These are phyloP conservation scores for Linnaemya tessellans DNA, from an alignment of 2,888 invertebrate genomes.

Conservation along the genomic window DNA sequence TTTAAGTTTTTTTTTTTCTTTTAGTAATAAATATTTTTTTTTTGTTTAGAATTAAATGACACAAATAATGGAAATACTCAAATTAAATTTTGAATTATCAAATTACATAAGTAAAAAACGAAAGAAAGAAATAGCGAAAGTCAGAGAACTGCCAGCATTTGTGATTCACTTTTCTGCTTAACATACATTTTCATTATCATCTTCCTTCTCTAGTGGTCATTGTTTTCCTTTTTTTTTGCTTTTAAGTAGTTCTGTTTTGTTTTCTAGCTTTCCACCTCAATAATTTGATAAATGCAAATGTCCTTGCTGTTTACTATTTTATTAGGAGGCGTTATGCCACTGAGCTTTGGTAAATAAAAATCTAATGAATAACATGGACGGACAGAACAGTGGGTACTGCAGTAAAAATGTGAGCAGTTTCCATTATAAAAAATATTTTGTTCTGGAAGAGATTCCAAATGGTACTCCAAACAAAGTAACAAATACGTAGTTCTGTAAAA, in stretches of 20 bases:
- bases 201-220: constrained; percentile 1
- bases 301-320: constrained; percentile 50
- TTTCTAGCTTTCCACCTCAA: constrained; percentile 68
- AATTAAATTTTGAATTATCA: constrained; percentile 56
- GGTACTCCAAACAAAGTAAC: too few species aligned
- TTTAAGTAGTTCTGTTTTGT: constrained; percentile 33
- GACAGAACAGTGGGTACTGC: constrained; percentile 23
- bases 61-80: constrained; percentile 23
- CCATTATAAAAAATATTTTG: not conserved
- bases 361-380: constrained; percentile 43
- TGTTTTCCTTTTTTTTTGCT: constrained; percentile 45
- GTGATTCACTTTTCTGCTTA: constrained; percentile 63
- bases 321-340: constrained; percentile 20
- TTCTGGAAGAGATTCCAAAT: too few species aligned
- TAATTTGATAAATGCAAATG: constrained; percentile 73
- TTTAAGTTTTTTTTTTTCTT: constrained; percentile 23
- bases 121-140: constrained; percentile 42
- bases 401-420: not conserved
- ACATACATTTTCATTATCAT: constrained; percentile 57
- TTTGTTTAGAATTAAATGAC: constrained; percentile 6
- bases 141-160: constrained; percentile 59
- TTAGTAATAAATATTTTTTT: constrained; percentile 13
- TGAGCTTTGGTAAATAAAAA: constrained; percentile 33
- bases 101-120: constrained; percentile 26
- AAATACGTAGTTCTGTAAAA: too few species aligned